Percentiles rank a stretch among this genome's conserved stretches.
Evolutionary conservation across 2,888 invertebrate species (phyloP).

Genomic region (Galerucella nymphaeae): DNA sequence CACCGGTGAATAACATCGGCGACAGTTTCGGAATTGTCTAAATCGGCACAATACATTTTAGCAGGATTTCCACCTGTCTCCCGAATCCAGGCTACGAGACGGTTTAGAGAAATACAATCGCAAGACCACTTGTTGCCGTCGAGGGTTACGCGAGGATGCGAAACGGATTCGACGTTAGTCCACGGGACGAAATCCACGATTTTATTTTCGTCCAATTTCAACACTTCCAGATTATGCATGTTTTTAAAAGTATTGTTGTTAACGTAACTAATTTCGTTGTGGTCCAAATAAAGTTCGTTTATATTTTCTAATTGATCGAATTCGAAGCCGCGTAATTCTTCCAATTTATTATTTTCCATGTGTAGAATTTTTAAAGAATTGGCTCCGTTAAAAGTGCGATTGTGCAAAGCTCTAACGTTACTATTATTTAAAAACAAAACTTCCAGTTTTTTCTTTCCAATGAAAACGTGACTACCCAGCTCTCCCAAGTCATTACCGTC

Average conservation of each 20-base stretch:
- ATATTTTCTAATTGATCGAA: slow-evolving; percentile 81
- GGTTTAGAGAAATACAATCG: slow-evolving; percentile 78
- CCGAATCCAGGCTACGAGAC: slow-evolving; percentile 77
- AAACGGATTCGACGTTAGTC: slow-evolving; percentile 67
- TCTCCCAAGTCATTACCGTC: slow-evolving; percentile 84
- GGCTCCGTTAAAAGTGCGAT: slow-evolving; percentile 85
- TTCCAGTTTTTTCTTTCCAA: slow-evolving; percentile 85
- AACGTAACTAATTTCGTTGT: slow-evolving; percentile 79
- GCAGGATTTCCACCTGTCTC: slow-evolving; percentile 75
- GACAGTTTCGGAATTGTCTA: slow-evolving; percentile 63
- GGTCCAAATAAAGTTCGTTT: slow-evolving; percentile 80
- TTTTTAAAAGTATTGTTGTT: slow-evolving; percentile 82
- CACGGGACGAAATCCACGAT: slow-evolving; percentile 79
- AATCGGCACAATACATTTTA: slow-evolving; percentile 76
- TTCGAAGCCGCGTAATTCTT: slow-evolving; percentile 79
- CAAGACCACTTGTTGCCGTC: slow-evolving; percentile 88
- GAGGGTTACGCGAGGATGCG: slow-evolving; percentile 75
- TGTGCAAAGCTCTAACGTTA: slow-evolving; percentile 80
- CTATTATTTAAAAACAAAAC: slow-evolving; percentile 83
- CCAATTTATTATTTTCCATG: slow-evolving; percentile 80
- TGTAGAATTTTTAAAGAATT: slow-evolving; percentile 79
- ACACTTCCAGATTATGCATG: slow-evolving; percentile 76
- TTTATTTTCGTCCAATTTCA: slow-evolving; percentile 81
- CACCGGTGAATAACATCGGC: slow-evolving; percentile 70
- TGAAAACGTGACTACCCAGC: slow-evolving; percentile 86